phyloP scores from a whole-genome alignment of 2,113 vertebrate genomes.

The Gnathonemus echidnorhynchus region DNA sequence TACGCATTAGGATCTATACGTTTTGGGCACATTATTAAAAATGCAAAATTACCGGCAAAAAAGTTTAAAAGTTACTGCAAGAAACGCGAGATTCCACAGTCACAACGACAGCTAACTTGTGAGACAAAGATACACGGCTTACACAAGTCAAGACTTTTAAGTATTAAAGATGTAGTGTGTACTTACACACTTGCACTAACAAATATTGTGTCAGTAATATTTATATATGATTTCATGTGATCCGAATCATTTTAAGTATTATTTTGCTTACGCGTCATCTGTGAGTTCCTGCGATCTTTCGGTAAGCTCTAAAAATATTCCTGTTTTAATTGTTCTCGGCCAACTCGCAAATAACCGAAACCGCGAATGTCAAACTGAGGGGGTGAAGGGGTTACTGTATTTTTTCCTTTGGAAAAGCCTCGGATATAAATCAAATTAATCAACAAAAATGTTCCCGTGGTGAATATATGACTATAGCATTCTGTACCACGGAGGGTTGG shows the following conservation, averaged over 20 bases:
- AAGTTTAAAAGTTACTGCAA: not conserved
- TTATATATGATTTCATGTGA: not conserved
- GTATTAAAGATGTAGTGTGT: not conserved
- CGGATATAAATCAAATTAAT: not conserved
- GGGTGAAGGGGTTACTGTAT: not conserved
- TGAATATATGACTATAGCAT: not conserved
- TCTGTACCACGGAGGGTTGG: not conserved
- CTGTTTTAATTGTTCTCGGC: not conserved
- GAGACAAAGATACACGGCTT: not conserved
- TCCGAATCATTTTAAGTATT: not conserved
- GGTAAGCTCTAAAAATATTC: not conserved
- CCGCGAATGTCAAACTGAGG: not conserved
- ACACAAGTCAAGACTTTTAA: not conserved
- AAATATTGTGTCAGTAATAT: not conserved
- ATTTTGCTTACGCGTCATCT: not conserved
- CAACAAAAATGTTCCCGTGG: not conserved
- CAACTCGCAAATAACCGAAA: not conserved
- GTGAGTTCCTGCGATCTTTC: not conserved
- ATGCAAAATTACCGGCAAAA: not conserved
- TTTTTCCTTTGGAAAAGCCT: not conserved
- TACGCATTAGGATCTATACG: not conserved
- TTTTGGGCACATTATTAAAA: not conserved
- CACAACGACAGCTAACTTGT: not conserved
- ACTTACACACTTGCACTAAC: not conserved
- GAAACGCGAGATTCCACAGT: not conserved